phyloP scores from a whole-genome alignment of 2,113 vertebrate species.

The Notiomystis cincta region DNA sequence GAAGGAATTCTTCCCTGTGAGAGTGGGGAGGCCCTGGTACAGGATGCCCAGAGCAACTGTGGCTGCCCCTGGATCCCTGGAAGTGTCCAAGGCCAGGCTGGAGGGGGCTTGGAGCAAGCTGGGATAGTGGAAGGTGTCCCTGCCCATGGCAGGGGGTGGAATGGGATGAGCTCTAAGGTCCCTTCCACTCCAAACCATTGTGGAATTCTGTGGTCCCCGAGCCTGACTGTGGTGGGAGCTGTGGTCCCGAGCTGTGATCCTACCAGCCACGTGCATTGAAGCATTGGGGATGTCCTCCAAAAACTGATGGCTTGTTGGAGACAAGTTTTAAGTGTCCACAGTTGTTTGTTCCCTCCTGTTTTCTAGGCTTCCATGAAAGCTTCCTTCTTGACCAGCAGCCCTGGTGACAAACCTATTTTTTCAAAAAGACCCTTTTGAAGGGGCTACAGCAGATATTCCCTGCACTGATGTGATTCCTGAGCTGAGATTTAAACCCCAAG shows the following conservation, averaged over 20 bases:
- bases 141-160: background rate
- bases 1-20: rapidly evolving
- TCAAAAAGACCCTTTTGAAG: background rate
- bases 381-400: background rate
- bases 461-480: background rate
- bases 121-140: rapidly evolving
- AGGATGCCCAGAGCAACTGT: background rate
- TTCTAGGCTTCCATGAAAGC: background rate
- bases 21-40: rapidly evolving
- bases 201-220: background rate
- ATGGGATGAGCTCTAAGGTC: background rate
- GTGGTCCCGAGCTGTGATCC: background rate
- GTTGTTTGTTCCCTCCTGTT: background rate
- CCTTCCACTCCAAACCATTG: background rate
- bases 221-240: background rate
- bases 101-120: background rate
- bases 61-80: background rate
- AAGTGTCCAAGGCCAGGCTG: rapidly evolving
- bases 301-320: background rate
- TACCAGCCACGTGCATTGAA: background rate
- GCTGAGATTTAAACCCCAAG: background rate
- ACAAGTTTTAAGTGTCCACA: background rate
- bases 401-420: background rate
- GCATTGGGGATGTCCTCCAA: background rate
- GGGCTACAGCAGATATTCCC: background rate